A percentile compares a stretch with the other conserved stretches of the same genome.
Evolutionary conservation across 1,140 invertebrate species (phyloP).

Genomic region (Alviniconcha marisindica): DNA sequence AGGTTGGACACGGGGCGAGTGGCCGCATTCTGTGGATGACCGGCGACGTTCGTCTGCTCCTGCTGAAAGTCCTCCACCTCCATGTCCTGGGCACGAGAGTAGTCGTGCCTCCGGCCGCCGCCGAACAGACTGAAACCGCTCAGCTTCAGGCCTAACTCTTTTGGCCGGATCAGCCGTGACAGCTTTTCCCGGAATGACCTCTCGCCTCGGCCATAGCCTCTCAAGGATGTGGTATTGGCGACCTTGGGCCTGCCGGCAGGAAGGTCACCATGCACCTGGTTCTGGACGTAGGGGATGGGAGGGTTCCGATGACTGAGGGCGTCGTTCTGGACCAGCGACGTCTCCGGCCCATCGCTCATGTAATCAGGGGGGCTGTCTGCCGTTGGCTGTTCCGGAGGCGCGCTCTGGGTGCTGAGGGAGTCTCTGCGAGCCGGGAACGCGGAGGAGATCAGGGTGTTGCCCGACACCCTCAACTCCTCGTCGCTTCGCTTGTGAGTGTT

Average conservation of each 20-base stretch:
- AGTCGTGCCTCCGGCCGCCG: slow-evolving; percentile 19
- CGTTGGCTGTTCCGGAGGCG: slow-evolving; percentile 31
- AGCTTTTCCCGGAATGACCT: slow-evolving; percentile 55
- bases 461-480: slow-evolving; percentile 80
- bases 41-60: background rate
- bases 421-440: slow-evolving; percentile 17
- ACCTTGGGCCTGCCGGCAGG: slow-evolving; percentile 75
- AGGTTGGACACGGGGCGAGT: background rate
- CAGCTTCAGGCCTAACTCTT: slow-evolving; percentile 52
- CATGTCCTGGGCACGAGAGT: slow-evolving; percentile 28
- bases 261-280: slow-evolving; percentile 77
- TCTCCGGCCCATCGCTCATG: slow-evolving; percentile 72
- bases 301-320: slow-evolving; percentile 74
- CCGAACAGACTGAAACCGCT: slow-evolving; percentile 42
- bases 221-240: slow-evolving; percentile 74
- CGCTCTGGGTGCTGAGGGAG: slow-evolving; percentile 40
- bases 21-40: background rate
- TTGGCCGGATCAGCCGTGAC: slow-evolving; percentile 57
- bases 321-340: slow-evolving; percentile 78
- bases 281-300: slow-evolving; percentile 86
- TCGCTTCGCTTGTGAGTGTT: slow-evolving; percentile 80
- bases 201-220: slow-evolving; percentile 36
- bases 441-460: slow-evolving; percentile 82
- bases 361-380: slow-evolving; percentile 71
- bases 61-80: slow-evolving; percentile 34